Evolutionary conservation across 2,797 vertebrate genomes (phyloP).

Genomic region (Chloroceryle inda): DNA sequence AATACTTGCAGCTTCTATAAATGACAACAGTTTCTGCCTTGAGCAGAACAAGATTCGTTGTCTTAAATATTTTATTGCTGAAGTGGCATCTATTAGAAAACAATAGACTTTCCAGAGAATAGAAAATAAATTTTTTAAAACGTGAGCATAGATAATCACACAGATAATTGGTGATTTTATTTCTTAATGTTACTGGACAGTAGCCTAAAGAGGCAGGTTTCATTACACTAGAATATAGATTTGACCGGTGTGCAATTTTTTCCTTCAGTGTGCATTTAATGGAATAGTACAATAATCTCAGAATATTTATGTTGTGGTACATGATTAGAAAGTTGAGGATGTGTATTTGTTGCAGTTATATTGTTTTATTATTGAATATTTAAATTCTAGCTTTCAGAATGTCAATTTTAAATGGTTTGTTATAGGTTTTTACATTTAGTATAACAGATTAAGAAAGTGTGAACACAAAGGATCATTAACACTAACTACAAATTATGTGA

Average conservation of each 20-base stretch:
- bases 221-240: background rate
- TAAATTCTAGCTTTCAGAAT: background rate
- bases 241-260: background rate
- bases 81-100: constrained; percentile 1
- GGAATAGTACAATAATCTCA: background rate
- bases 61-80: background rate
- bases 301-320: constrained; percentile 10
- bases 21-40: background rate
- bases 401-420: background rate
- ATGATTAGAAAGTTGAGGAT: background rate
- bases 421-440: background rate
- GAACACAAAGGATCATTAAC: background rate
- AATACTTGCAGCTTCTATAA: background rate
- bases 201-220: background rate
- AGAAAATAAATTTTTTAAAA: background rate
- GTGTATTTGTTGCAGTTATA: background rate
- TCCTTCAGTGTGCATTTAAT: background rate
- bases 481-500: background rate
- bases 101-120: background rate
- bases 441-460: background rate
- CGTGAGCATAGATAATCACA: background rate
- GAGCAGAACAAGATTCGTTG: background rate
- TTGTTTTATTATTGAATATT: background rate
- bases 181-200: background rate
- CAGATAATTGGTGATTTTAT: background rate